These are phyloP conservation scores for Chlamydotis undulata DNA, from an alignment of 2,113 vertebrate species.

Conservation along the genomic window DNA sequence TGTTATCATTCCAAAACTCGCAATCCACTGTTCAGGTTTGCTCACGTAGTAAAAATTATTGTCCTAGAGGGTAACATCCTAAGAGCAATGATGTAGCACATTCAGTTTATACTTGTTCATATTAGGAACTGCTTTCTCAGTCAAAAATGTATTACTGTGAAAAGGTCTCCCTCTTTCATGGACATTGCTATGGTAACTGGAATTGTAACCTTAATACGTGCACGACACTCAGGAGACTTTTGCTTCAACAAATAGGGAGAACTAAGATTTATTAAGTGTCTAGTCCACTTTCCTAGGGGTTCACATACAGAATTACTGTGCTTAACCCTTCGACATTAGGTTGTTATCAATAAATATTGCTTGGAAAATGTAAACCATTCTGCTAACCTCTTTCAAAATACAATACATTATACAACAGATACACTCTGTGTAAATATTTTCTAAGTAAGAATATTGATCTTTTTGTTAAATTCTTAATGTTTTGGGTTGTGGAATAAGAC, in stretches of 20 bases:
- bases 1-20: neutral
- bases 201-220: neutral
- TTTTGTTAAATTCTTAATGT: conserved; percentile 40
- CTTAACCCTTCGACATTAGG: neutral
- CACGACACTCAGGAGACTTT: neutral
- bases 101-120: neutral
- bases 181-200: conserved; percentile 11
- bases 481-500: neutral
- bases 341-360: neutral
- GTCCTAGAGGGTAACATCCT: neutral
- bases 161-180: neutral
- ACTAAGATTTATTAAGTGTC: neutral
- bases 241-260: neutral
- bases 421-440: neutral
- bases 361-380: neutral
- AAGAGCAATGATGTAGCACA: neutral
- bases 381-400: neutral
- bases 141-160: neutral
- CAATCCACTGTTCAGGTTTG: neutral
- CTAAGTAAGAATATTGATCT: neutral
- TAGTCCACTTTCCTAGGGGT: neutral
- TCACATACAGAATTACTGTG: neutral
- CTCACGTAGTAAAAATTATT: neutral
- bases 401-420: neutral
- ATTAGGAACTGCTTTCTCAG: neutral